Base-by-base conservation (phyloP, 1,140 invertebrate genomes). In the Drosophila auraria region DNA sequence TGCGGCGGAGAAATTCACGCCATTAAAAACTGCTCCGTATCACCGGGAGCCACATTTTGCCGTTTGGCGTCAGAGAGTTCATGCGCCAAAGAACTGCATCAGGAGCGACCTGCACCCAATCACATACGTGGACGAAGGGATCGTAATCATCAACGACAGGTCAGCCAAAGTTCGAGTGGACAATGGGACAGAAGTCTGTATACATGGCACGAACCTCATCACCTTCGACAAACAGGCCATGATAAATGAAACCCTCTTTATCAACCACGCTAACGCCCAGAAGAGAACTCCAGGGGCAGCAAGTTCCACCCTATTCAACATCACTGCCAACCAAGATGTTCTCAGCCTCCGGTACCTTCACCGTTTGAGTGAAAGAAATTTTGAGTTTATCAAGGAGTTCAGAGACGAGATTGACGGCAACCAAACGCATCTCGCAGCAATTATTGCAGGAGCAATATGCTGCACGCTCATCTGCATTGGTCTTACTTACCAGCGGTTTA, bases 91-190 rank as follows among this genome's bases (percentile, higher is more conserved):
- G 20, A 20, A 20, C 20, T 20, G 20, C 20, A 20, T 20, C 20
- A 20, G 20, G 20, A 20, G 20, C 20, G 20, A 20, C 20, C 20
- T 20, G 20, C 20, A 20, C 20, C 20, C 20, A 20, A 20, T 20
- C 62, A 15, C 25, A 27, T 27, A 27, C 25, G 25, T 27, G 5
- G 25, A 27, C 25, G 25, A 27, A 27, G 25, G 14, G 51, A 69
- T 54, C 2, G 5, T 56, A 5, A 56, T 57, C 20, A 25, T 40
- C 36, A 57, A 25, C 7, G 54, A 66, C 3, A 33, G 69, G 27
- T 66, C 58, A 1, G 75, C 59, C 42, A 74, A 54, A 30, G 20
- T 78, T 15, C 61, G 23, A 30, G 51, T 62, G n/a, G 72, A 69
- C 11, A 63, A 70, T 12, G 72, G 65, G 0, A 70, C 58, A 27